A percentile compares a stretch with the other conserved stretches of the same genome.
Conservation (phyloP, 2,113 vertebrate species). For the Microcebus jonahi region DNA sequence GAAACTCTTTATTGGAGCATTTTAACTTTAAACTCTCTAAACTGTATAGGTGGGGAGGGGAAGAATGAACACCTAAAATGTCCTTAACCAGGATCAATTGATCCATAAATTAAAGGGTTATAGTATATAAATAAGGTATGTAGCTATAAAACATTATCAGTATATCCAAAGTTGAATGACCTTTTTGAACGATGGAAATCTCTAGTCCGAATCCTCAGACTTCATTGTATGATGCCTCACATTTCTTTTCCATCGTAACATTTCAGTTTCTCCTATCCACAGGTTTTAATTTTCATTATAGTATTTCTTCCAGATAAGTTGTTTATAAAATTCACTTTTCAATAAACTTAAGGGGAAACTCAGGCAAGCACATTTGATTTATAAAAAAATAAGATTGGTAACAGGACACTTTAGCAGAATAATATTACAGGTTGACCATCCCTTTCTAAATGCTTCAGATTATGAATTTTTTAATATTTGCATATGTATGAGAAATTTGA, state of each 20-base stretch:
- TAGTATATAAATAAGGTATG: neutral
- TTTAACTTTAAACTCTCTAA: constrained; percentile 41
- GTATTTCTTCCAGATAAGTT: neutral
- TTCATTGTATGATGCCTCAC: neutral
- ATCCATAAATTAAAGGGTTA: neutral
- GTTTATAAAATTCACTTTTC: constrained; percentile 22
- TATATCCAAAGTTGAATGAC: neutral
- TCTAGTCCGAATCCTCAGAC: neutral
- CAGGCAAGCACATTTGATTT: constrained; percentile 17
- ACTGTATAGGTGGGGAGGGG: neutral
- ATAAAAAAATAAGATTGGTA: neutral
- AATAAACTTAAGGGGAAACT: constrained; percentile 26
- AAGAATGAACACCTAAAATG: neutral
- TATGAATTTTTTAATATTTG: neutral
- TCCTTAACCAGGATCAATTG: neutral
- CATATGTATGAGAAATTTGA: neutral
- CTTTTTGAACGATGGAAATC: neutral
- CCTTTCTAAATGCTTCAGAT: neutral
- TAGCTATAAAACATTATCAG: neutral
- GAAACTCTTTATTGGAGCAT: neutral
- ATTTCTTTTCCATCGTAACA: neutral
- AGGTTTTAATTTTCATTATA: constrained; percentile 14
- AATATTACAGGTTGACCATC: neutral
- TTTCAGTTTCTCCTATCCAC: neutral
- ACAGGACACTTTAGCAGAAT: neutral